A percentile compares a stretch with the other conserved stretches of the same genome.
Evolutionary conservation across 2,113 vertebrate genomes (phyloP).

Genomic region (Dunckerocampus dactyliophorus): DNA sequence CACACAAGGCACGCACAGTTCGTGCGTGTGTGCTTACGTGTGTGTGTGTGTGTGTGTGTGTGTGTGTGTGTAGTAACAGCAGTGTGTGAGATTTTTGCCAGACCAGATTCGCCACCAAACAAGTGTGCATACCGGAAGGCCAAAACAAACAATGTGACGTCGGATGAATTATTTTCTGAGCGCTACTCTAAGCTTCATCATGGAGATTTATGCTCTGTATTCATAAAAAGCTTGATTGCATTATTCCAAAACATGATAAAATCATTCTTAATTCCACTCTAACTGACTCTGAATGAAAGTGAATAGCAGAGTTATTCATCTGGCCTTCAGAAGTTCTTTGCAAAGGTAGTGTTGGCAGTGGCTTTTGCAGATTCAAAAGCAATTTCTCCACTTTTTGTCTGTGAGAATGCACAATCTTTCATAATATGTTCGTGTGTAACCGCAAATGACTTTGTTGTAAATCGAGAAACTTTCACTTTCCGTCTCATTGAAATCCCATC

Average conservation of each 20-base stretch:
- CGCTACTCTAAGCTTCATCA: constrained; percentile 13
- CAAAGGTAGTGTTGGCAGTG: constrained; percentile 7
- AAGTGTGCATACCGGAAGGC: constrained; percentile 18
- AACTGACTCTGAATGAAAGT: no score
- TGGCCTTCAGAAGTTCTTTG: constrained; percentile 2
- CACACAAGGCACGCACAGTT: constrained; percentile 29
- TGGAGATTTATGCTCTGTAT: constrained; percentile 4
- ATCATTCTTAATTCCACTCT: background rate
- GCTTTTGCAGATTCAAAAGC: constrained; percentile 10
- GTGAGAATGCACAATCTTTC: background rate
- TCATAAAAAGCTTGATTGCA: background rate
- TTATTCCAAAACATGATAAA: background rate
- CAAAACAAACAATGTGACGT: constrained; percentile 25
- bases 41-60: background rate
- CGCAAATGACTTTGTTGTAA: constrained; percentile 37
- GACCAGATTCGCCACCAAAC: background rate
- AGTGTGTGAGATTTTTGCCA: constrained; percentile 17
- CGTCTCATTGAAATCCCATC: constrained; percentile 41
- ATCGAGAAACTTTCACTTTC: constrained; percentile 19
- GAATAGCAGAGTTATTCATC: background rate
- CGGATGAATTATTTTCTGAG: constrained; percentile 18
- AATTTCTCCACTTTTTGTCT: no score
- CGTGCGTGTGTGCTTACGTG: no score
- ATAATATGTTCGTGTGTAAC: constrained; percentile 18
- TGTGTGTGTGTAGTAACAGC: constrained; percentile 23